Percentiles rank a stretch among this genome's conserved stretches.
Conservation (phyloP, 2,113 vertebrate genomes). For the Zosterops lateralis region DNA sequence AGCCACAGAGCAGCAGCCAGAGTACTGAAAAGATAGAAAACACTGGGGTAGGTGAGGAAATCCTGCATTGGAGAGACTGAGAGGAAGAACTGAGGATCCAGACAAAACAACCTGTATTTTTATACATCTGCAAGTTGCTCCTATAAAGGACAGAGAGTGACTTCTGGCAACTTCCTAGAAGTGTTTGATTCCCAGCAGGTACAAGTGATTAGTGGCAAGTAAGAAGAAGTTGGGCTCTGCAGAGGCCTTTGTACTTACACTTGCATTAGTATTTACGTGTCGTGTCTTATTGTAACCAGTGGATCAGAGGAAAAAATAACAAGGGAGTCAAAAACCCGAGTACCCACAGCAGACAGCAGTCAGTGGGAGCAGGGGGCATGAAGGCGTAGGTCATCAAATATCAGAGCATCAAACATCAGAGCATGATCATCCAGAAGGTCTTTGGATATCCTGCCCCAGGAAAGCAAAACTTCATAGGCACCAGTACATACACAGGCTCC, state of each 20-base stretch:
- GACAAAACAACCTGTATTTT: neutral
- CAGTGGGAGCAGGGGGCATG: neutral
- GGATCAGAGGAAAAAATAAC: neutral
- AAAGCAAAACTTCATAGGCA: neutral
- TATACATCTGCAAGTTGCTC: neutral
- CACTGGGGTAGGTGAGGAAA: neutral
- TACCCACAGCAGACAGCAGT: neutral
- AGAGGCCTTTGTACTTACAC: neutral
- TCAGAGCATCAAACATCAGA: neutral
- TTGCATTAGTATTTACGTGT: neutral
- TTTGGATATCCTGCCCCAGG: neutral
- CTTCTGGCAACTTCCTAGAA: neutral
- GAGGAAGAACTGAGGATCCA: neutral
- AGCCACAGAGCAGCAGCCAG: neutral
- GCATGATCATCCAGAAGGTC: neutral
- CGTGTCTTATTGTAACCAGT: neutral
- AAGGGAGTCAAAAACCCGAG: neutral
- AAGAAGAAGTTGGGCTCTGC: neutral
- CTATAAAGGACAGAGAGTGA: rapidly evolving
- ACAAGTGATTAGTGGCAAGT: neutral
- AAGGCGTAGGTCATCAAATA: neutral
- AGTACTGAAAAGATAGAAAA: neutral
- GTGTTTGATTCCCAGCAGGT: neutral
- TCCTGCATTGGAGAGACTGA: neutral
- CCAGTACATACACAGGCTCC: neutral